phyloP scores from a whole-genome alignment of 1,140 invertebrate genomes.

The Scaptomyza montana region DNA sequence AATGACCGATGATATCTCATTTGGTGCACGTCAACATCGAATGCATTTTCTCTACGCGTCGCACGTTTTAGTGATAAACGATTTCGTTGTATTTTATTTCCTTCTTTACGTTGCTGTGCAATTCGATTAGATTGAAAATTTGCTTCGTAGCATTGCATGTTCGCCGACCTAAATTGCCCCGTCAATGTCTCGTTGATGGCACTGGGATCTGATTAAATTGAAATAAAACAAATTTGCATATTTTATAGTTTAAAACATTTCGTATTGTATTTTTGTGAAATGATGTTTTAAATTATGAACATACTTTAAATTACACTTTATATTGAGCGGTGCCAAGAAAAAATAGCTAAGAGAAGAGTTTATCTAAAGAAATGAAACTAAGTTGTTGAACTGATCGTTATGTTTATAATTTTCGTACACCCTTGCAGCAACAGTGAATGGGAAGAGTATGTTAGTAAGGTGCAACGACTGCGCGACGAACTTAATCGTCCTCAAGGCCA shows the following conservation, averaged over 20 bases:
- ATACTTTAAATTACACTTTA: too few relatives aligned
- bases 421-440: conserved; percentile 34
- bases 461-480: conserved; percentile 72
- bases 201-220: background rate
- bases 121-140: background rate
- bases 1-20: background rate
- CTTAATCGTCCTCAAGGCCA: conserved; percentile 62
- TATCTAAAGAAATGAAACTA: too few relatives aligned
- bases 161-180: background rate
- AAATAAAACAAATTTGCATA: background rate
- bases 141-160: background rate
- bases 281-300: too few relatives aligned
- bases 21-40: background rate
- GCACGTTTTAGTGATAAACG: background rate
- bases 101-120: background rate
- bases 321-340: too few relatives aligned
- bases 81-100: background rate
- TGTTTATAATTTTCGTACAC: too few relatives aligned
- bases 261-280: too few relatives aligned
- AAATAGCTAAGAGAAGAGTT: too few relatives aligned
- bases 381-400: too few relatives aligned
- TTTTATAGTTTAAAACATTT: too few relatives aligned
- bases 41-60: background rate
- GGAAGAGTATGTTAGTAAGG: conserved; percentile 59
- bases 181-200: background rate